Evolutionary conservation across 2,888 invertebrate genomes (phyloP), one percentile per base, ranked within the genome.

Genomic region (Oeneis ivallda): DNA sequence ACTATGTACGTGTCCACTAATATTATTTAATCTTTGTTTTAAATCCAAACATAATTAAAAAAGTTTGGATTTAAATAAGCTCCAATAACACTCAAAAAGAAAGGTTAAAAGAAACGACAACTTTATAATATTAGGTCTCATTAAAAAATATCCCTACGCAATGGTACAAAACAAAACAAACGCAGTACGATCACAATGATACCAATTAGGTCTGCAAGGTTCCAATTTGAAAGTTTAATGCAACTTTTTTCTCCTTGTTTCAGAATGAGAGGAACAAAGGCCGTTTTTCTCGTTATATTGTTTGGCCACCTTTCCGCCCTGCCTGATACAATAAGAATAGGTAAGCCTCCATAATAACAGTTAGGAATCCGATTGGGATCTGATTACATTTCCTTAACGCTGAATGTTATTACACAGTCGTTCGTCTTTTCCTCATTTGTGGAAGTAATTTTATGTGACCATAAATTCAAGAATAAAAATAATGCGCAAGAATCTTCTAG

Each of bases 301-400:
- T 86, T 88, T 66, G 89, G 90, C 34, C 86, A 90, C 74, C 87
- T 92, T 56, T 91, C 89, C 62, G 92, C 93, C 10, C 80, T 93
- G 45, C 93, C 93, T 49, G 93, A 93, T 71, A 92, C 92, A n/a
- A 93, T 93, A 67, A 82, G 92, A 80, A 93, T 93, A 80, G 93
- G 93, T 93, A 81, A 89, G 86, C 39, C 39, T 45, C 2, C 34
- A 47, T n/a, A 49, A 60, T 37, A 63, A 64, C 49, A 50, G 47
- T 59, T 61, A 59, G 15, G 41, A 49, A 47, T 56, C 10, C 37
- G 2, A 56, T 50, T 26, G 15, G 41, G 49, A 37, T 60, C 7
- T 34, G 11, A 56, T 56, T 60, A 50, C 41, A 39, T 19, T 41
- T 56, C 56, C 19, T 56, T 56, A 19, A 13, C 56, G 17, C 34